phyloP scores from a whole-genome alignment of 2,797 vertebrate species.

The Hafferia zeledoni region DNA sequence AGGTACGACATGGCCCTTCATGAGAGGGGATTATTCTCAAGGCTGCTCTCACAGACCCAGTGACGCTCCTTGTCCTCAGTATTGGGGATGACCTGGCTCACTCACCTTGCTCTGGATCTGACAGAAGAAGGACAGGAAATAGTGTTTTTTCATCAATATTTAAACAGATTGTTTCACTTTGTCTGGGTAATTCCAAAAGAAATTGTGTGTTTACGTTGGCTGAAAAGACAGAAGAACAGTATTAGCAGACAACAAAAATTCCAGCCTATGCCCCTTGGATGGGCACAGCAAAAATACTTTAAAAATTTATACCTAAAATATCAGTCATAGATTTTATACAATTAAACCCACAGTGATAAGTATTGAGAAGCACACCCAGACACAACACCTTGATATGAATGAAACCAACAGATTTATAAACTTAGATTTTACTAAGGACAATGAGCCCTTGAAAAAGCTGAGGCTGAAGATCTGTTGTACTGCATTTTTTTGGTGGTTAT shows the following conservation, averaged over 20 bases:
- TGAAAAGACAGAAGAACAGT: slow-evolving; percentile 14
- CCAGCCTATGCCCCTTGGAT: background rate
- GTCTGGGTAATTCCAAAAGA: slow-evolving; percentile 78
- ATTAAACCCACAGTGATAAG: background rate
- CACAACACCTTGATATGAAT: background rate
- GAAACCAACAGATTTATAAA: background rate
- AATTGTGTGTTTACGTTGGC: slow-evolving; percentile 77
- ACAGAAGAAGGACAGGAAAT: slow-evolving; percentile 80
- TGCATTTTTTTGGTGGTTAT: background rate
- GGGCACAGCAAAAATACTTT: background rate
- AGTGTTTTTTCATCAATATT: slow-evolving; percentile 75
- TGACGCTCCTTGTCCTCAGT: background rate
- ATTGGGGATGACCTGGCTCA: background rate
- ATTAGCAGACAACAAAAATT: background rate
- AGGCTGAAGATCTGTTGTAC: background rate
- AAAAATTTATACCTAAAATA: background rate
- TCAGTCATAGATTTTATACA: background rate
- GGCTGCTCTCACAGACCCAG: background rate
- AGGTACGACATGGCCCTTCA: background rate
- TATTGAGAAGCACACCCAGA: background rate
- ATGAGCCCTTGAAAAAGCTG: background rate
- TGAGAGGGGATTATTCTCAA: background rate
- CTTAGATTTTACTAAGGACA: background rate
- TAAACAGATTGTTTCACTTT: slow-evolving; percentile 82
- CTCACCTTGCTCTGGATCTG: slow-evolving; percentile 84